Evolutionary conservation across 2,797 vertebrate genomes (phyloP), one percentile per base, ranked within the genome.

Genomic region (Chaenodraco wilsoni): DNA sequence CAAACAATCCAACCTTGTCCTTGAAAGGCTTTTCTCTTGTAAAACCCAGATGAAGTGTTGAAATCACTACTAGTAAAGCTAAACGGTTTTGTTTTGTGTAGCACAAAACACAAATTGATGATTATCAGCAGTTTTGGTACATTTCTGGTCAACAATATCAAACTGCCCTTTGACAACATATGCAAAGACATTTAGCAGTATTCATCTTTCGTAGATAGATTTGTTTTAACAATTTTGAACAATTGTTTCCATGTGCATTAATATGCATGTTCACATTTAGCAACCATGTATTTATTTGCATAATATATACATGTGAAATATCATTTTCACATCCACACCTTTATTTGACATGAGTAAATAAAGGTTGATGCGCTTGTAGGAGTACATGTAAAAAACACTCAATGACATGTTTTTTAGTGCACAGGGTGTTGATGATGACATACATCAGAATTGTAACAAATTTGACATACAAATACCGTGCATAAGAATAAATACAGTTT

Each of bases 291-390:
- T 84, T 54, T 76, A 78, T 81, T 69, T 79, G 9, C 15, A 61
- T 41, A 59, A 81, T 83, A 77, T 65, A 78, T 76, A 81, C 50
- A 86, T 78, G 72, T 64, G 13, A 79, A 75, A 82, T 75, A 73
- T 72, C 3, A 55, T 21, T 49, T 51, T 23, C 59, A 84, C 71
- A 84, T 84, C 27, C 27, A 50, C 74, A 70, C 81, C 83, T 91
- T 91, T 82, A 89, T 89, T 85, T 79, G 5, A 55, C 44, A 65
- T 67, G 16, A 55, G 60, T 76, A 84, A 84, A 88, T 90, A 89
- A 85, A 89, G 84, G 71, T 78, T 63, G 65, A 64, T 83, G 59
- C 84, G 79, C 43, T 79, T 69, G 63, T 69, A 61, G 61, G 69
- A 79, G 40, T 54, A 40, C 46, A 74, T 43, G 52, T 67, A 65